Evolutionary conservation across 1,140 invertebrate species (phyloP), one percentile per base, ranked within the genome.

Genomic region (Trachelipus rathkii): DNA sequence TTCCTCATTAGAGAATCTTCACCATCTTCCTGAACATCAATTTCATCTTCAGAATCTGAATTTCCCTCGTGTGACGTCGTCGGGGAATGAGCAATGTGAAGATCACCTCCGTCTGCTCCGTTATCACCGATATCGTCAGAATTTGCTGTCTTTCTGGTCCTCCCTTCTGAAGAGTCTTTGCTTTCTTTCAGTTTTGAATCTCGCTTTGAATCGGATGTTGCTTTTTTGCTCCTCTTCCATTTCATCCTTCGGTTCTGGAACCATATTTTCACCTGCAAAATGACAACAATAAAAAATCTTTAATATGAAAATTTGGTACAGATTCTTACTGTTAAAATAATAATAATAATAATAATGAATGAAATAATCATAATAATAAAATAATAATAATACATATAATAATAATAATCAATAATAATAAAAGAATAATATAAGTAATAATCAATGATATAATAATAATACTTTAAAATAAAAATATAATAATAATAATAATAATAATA

Each of bases 231-330:
- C 7, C 95, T 87, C 84, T 96, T 96, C 94, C 94, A 96, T 84
- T 96, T 96, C 95, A 96, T 96, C 81, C 94, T 88, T 19, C 95
- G 88, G 85, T 96, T 96, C 89, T 96, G 95, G 85, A 96, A 96
- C 95, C 95, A 96, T 79, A 96, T 96, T 88, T 96, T 96, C 67
- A 96, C 93, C 93, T 95, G 87, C 82, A 84, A 77, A 82, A 71
- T 15, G 33, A 33, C 33, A 33, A 33, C 33, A 33, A 33, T 1
- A 71, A 71, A 71, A 71, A 43, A 33, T 71, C 69, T 71, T 45
- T 9, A 15, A 4, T 45, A 33, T 45, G 69, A 19, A 71, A 45
- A 3, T 45, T 33, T 33, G 33, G 6, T 33, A 33, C 33, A 3
- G 33, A 33, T 33, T 33, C 6, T 33, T 33, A 33, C 33, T 33